These are phyloP conservation scores for Gari tellinella DNA, from an alignment of 2,888 invertebrate genomes.

Conservation along the genomic window DNA sequence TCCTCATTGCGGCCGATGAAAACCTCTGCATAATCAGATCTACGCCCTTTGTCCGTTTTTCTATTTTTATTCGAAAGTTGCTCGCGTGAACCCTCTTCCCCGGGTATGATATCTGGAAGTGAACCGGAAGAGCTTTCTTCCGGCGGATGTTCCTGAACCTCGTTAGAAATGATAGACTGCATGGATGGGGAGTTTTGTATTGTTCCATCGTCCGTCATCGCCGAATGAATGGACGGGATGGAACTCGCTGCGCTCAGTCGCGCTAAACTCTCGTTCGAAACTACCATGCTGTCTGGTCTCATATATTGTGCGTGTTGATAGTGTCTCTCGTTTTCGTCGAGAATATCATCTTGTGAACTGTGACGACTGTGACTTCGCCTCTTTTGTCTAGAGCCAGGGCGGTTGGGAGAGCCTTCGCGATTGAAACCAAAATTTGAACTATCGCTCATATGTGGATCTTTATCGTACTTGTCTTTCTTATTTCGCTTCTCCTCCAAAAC, in stretches of 20 bases:
- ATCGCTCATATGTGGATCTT: constrained; percentile 66
- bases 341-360: constrained; percentile 72
- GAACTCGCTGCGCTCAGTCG: constrained; percentile 68
- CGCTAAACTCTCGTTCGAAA: constrained; percentile 69
- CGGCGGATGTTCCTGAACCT: constrained; percentile 60
- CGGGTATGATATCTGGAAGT: constrained; percentile 72
- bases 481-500: constrained; percentile 71
- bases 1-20: constrained; percentile 58
- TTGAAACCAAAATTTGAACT: constrained; percentile 74
- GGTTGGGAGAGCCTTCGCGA: constrained; percentile 76
- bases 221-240: constrained; percentile 66
- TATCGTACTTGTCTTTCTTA: constrained; percentile 59
- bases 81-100: constrained; percentile 47
- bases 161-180: constrained; percentile 61
- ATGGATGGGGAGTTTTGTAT: constrained; percentile 59
- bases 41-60: constrained; percentile 10
- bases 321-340: constrained; percentile 60
- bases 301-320: constrained; percentile 51
- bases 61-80: constrained; percentile 45
- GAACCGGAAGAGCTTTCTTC: constrained; percentile 58
- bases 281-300: constrained; percentile 71
- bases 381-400: constrained; percentile 56
- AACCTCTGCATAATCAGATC: constrained; percentile 2
- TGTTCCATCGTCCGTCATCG: constrained; percentile 64
- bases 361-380: constrained; percentile 66